Percentiles rank a stretch among this genome's conserved stretches.
These are phyloP conservation scores for Dromococcyx pavoninus DNA, from an alignment of 2,797 vertebrate genomes.

Conservation along the genomic window DNA sequence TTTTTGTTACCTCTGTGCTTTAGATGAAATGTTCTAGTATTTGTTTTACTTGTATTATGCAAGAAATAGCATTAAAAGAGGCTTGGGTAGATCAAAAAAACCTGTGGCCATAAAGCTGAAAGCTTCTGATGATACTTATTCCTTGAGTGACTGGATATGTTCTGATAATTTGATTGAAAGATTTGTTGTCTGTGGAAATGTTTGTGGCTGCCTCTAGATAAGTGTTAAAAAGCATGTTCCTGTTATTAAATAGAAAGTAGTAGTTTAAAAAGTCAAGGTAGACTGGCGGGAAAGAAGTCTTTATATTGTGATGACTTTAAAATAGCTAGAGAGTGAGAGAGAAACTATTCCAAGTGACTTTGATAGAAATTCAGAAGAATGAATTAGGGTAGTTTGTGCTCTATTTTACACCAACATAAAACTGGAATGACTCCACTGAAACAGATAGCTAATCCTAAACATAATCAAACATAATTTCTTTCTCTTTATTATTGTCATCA, in stretches of 20 bases:
- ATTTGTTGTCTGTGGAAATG: neutral
- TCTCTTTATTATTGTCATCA: neutral
- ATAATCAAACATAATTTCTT: neutral
- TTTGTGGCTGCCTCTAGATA: neutral
- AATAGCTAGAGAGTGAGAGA: neutral
- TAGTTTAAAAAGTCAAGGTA: constrained; percentile 18
- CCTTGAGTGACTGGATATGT: neutral
- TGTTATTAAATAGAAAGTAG: neutral
- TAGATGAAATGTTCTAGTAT: neutral
- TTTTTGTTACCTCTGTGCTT: neutral
- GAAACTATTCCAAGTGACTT: neutral
- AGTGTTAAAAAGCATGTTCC: neutral
- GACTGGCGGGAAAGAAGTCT: neutral
- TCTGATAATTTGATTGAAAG: neutral
- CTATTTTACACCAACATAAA: neutral
- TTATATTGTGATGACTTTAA: neutral
- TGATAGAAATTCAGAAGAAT: neutral
- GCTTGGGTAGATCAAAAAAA: neutral
- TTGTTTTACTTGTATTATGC: neutral
- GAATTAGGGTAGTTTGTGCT: neutral
- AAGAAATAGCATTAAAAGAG: neutral
- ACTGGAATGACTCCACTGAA: neutral
- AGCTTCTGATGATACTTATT: neutral
- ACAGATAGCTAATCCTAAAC: neutral
- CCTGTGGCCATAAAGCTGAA: neutral